Evolutionary conservation across 2,113 vertebrate species (phyloP).

Genomic region (Xenotilapia longispinis): DNA sequence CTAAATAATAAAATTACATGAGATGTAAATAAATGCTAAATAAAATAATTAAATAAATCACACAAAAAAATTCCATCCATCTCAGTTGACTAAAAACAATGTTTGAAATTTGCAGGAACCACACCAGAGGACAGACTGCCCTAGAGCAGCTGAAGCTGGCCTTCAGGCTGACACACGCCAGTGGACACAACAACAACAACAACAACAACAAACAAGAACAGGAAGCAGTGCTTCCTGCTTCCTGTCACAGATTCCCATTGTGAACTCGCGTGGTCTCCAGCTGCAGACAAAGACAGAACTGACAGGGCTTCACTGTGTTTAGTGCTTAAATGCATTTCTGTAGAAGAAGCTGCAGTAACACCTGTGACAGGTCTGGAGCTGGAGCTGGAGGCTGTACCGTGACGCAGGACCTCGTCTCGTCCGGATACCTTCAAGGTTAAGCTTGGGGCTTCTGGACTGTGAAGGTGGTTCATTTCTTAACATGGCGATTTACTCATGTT

Average conservation of each 20-base stretch:
- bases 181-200: neutral
- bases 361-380: neutral
- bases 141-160: neutral
- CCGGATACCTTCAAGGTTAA: neutral
- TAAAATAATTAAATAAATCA: neutral
- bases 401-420: neutral
- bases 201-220: neutral
- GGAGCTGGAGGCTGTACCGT: neutral
- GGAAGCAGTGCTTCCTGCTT: neutral
- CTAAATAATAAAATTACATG: neutral
- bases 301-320: neutral
- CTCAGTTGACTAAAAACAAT: neutral
- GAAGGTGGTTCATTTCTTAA: neutral
- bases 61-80: neutral
- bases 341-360: neutral
- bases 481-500: neutral
- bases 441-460: neutral
- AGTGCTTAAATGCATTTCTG: neutral
- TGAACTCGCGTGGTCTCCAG: neutral
- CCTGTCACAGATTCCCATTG: neutral
- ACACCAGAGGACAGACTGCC: neutral
- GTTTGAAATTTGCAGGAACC: neutral
- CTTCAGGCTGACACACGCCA: neutral
- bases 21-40: neutral
- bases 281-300: neutral